Evolutionary conservation across 2,113 vertebrate species (phyloP).

Genomic region (Tragelaphus buxtoni): DNA sequence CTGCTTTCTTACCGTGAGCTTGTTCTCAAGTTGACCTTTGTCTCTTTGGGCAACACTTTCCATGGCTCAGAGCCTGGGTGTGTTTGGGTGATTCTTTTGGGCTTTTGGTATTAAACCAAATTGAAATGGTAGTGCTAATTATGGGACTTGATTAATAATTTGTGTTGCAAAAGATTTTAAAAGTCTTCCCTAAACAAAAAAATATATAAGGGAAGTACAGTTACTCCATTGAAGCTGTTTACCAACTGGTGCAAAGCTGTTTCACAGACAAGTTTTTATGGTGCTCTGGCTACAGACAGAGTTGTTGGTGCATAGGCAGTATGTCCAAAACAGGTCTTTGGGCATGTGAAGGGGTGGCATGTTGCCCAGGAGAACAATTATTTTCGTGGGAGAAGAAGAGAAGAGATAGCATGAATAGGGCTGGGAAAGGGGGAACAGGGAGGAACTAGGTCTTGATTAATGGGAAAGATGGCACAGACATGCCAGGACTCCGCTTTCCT

Average conservation of each 20-base stretch:
- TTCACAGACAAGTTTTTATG: not conserved
- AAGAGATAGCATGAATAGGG: not conserved
- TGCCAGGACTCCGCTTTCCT: not conserved
- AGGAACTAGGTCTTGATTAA: not conserved
- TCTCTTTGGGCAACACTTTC: not conserved
- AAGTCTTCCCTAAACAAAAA: not conserved
- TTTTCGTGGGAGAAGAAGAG: not conserved
- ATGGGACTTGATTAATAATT: not conserved
- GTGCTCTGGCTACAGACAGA: not conserved
- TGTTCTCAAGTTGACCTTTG: not conserved
- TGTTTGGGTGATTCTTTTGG: not conserved
- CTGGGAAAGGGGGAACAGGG: not conserved
- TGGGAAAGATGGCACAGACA: not conserved
- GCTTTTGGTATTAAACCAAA: not conserved
- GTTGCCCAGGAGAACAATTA: not conserved
- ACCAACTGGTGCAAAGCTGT: not conserved
- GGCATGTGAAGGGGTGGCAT: not conserved
- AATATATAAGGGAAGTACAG: not conserved
- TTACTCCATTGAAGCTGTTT: not conserved
- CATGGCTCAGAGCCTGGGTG: not conserved
- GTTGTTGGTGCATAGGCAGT: too few relatives aligned
- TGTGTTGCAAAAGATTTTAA: not conserved
- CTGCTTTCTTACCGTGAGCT: accelerated
- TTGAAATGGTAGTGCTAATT: not conserved
- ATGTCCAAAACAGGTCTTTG: not conserved